Percentiles rank a stretch among this genome's conserved stretches.
These are phyloP conservation scores for Proisotoma minuta DNA, from an alignment of 2,888 invertebrate genomes.

Conservation along the genomic window DNA sequence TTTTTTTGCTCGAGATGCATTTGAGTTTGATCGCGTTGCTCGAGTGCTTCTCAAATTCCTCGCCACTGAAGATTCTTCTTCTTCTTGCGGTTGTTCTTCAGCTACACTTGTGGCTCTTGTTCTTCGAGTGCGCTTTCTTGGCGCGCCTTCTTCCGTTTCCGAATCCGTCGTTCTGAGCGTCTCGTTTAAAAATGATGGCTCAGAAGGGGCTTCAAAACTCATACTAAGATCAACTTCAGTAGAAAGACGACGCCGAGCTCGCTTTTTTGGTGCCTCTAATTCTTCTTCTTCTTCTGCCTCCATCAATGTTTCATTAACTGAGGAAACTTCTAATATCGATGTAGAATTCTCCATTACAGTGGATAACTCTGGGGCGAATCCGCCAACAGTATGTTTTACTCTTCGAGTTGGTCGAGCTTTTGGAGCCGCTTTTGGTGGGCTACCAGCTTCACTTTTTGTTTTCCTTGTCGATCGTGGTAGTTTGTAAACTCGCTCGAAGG, in stretches of 20 bases:
- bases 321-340: background rate
- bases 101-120: no score
- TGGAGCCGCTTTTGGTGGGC: background rate
- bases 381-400: background rate
- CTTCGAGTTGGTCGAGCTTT: background rate
- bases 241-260: background rate
- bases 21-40: background rate
- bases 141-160: background rate
- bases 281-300: constrained; percentile 3
- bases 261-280: background rate
- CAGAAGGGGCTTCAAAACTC: no score
- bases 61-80: no score
- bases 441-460: background rate
- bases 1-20: no score
- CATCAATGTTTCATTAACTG: background rate
- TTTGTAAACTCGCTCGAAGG: background rate
- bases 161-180: no score
- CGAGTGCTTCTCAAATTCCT: no score
- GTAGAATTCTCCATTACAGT: constrained; percentile 33
- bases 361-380: constrained; percentile 32
- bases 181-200: no score
- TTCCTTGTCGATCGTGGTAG: background rate
- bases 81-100: no score
- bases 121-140: constrained; percentile 5
- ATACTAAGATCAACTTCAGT: no score